phyloP scores from a whole-genome alignment of 1,140 invertebrate genomes.

The Galendromus occidentalis region DNA sequence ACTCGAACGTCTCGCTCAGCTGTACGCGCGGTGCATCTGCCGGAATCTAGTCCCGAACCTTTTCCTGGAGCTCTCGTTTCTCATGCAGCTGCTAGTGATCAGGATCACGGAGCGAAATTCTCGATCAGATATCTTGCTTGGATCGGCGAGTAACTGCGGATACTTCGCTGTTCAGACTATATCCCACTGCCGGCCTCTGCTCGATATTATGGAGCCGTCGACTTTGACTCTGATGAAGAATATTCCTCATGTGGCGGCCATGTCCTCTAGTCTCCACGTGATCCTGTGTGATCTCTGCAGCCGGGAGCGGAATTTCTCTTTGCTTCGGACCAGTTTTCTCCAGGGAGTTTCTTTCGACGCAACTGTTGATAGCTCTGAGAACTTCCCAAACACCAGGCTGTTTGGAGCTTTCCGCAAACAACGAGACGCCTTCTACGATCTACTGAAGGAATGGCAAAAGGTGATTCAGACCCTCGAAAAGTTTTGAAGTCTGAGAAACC shows the following conservation, averaged over 20 bases:
- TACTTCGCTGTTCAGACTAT: background rate
- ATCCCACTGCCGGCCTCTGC: background rate
- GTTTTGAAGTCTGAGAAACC: background rate
- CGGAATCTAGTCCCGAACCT: background rate
- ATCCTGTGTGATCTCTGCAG: background rate
- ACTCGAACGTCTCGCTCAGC: background rate
- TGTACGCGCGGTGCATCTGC: background rate
- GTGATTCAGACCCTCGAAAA: background rate
- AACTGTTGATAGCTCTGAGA: background rate
- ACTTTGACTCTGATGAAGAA: background rate
- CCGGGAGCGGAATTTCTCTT: background rate
- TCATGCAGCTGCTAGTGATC: background rate
- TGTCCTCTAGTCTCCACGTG: background rate
- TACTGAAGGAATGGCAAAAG: slow-evolving; percentile 6
- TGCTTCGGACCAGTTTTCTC: background rate
- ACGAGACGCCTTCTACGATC: background rate
- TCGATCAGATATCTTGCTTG: background rate
- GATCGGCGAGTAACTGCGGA: background rate
- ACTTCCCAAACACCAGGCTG: background rate
- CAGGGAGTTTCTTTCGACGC: slow-evolving; percentile 4
- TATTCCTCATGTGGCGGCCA: background rate
- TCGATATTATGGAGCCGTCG: background rate
- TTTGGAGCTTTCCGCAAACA: background rate
- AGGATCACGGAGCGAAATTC: background rate
- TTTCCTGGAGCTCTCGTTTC: background rate